These are phyloP conservation scores for Origma solitaria DNA, from an alignment of 2,113 vertebrate species.

Conservation along the genomic window DNA sequence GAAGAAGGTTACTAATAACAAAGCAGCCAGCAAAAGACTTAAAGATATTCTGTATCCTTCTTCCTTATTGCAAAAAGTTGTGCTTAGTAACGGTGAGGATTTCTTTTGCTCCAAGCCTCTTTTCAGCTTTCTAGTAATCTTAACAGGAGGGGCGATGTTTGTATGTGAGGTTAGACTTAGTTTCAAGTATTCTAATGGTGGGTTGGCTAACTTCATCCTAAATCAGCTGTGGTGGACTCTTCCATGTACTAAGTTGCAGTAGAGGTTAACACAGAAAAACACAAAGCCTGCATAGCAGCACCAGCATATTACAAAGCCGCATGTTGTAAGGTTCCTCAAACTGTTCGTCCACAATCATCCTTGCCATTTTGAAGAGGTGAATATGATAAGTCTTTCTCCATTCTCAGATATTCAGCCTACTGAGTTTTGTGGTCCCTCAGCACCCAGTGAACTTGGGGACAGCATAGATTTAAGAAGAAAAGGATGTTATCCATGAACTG, in stretches of 20 bases:
- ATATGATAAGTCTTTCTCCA: background rate
- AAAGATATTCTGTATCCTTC: background rate
- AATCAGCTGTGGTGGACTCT: background rate
- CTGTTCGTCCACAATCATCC: background rate
- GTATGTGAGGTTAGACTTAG: background rate
- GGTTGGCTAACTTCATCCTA: background rate
- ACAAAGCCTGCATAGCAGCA: background rate
- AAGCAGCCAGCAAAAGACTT: background rate
- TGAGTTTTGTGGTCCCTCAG: background rate
- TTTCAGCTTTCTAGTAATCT: background rate
- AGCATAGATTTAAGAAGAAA: background rate
- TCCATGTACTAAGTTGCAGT: background rate
- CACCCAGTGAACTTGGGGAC: background rate
- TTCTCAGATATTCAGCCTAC: background rate
- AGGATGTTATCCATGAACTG: background rate
- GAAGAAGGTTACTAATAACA: background rate
- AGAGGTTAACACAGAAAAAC: background rate
- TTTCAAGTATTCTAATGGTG: background rate
- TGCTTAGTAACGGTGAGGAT: background rate
- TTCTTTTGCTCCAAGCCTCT: background rate
- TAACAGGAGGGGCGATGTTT: background rate
- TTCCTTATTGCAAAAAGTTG: background rate
- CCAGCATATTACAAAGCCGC: background rate
- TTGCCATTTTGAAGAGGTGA: background rate
- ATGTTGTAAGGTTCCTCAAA: background rate